These are phyloP conservation scores for Corapipo altera DNA, from an alignment of 2,113 vertebrate species.

Conservation along the genomic window DNA sequence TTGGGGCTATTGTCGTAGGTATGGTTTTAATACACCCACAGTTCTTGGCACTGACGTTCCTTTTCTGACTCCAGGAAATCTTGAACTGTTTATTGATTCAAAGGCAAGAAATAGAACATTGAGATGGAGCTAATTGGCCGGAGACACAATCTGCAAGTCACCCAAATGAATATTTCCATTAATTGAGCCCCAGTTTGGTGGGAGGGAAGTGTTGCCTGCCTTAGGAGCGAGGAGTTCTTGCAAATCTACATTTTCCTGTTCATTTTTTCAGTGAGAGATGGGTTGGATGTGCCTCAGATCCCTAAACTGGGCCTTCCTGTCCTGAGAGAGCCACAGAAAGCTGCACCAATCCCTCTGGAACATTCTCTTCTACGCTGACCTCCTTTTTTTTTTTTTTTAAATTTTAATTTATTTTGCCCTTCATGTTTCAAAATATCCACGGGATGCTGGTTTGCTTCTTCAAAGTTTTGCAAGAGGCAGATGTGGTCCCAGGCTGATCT, in stretches of 20 bases:
- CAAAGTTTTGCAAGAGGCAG: neutral
- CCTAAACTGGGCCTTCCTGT: neutral
- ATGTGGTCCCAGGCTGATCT: neutral
- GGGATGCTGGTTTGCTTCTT: neutral
- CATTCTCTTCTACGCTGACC: neutral
- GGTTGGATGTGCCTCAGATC: neutral
- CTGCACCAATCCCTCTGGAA: neutral
- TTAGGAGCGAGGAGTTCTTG: neutral
- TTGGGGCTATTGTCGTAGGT: conserved; percentile 67
- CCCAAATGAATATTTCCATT: conserved; percentile 68
- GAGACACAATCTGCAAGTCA: conserved; percentile 61
- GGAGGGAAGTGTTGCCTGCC: conserved; percentile 15
- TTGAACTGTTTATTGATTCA: conserved; percentile 74
- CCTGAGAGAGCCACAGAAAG: neutral
- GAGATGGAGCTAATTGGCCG: conserved; percentile 65
- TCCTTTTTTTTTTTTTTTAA: too few relatives aligned
- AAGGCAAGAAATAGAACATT: conserved; percentile 65
- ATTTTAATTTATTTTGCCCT: neutral
- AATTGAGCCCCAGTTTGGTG: conserved; percentile 20
- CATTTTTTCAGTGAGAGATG: neutral
- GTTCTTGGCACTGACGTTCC: conserved; percentile 62
- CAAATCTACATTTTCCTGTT: neutral
- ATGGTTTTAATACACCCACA: conserved; percentile 76
- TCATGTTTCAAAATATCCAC: accelerated
- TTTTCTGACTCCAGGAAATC: conserved; percentile 75